phyloP scores from a whole-genome alignment of 2,113 vertebrate species.

The Zosterops pallidus region DNA sequence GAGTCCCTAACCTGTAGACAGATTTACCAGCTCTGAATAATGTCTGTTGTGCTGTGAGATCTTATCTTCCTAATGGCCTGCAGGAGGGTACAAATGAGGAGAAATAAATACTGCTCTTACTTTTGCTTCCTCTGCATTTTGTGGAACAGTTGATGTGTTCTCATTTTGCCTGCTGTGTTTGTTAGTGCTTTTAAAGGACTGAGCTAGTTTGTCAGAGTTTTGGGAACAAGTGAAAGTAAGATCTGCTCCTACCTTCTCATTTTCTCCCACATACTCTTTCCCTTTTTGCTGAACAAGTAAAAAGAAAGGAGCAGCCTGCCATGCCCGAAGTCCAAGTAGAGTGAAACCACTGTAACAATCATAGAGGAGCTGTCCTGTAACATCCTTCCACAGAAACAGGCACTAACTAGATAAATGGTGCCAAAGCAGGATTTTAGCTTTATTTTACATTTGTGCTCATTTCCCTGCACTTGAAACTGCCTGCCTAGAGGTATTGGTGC shows the following conservation, averaged over 20 bases:
- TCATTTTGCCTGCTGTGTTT: background rate
- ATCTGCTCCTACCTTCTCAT: background rate
- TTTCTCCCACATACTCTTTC: background rate
- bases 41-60: slow-evolving; percentile 56
- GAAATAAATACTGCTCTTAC: slow-evolving; percentile 38
- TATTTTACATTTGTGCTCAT: background rate
- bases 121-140: slow-evolving; percentile 23
- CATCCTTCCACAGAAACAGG: background rate
- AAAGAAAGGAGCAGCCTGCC: background rate
- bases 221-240: background rate
- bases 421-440: background rate
- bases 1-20: slow-evolving; percentile 50
- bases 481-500: background rate
- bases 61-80: slow-evolving; percentile 55
- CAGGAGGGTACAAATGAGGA: slow-evolving; percentile 28
- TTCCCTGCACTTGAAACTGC: background rate
- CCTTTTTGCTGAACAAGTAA: background rate
- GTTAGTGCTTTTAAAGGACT: background rate
- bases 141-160: background rate
- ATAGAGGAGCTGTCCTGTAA: background rate
- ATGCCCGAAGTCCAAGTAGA: background rate
- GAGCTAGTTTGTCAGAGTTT: background rate
- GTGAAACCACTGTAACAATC: background rate
- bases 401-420: background rate
- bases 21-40: slow-evolving; percentile 68